phyloP scores from a whole-genome alignment of 2,113 vertebrate species.

The Crotophaga sulcirostris region DNA sequence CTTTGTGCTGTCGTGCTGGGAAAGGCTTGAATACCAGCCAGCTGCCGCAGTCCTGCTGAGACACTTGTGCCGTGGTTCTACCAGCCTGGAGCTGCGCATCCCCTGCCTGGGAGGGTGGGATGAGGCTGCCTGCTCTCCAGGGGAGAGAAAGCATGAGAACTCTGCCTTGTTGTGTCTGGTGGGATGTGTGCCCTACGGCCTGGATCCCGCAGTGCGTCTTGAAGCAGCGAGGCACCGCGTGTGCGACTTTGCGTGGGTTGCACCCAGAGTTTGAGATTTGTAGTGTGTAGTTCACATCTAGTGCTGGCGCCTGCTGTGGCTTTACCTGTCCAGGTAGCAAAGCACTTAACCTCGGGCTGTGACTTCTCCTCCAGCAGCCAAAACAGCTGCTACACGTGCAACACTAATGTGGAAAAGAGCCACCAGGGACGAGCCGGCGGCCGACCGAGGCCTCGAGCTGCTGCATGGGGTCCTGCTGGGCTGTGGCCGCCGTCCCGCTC shows the following conservation, averaged over 20 bases:
- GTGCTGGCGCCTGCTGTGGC: slow-evolving; percentile 13
- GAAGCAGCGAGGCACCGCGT: background rate
- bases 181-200: background rate
- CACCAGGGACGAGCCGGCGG: background rate
- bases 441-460: background rate
- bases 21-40: background rate
- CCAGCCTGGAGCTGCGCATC: background rate
- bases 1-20: background rate
- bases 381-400: background rate
- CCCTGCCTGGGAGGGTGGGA: background rate
- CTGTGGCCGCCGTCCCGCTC: accelerated
- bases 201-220: background rate
- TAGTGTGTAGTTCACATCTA: slow-evolving; percentile 14
- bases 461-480: background rate
- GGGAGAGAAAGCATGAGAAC: accelerated
- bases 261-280: background rate
- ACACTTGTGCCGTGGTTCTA: background rate
- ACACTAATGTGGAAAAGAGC: background rate
- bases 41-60: accelerated
- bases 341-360: background rate
- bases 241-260: background rate
- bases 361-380: background rate
- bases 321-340: background rate
- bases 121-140: background rate
- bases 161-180: background rate